Base-by-base conservation (phyloP, 2,113 vertebrate species). In the Thalassarche chlororhynchos region DNA sequence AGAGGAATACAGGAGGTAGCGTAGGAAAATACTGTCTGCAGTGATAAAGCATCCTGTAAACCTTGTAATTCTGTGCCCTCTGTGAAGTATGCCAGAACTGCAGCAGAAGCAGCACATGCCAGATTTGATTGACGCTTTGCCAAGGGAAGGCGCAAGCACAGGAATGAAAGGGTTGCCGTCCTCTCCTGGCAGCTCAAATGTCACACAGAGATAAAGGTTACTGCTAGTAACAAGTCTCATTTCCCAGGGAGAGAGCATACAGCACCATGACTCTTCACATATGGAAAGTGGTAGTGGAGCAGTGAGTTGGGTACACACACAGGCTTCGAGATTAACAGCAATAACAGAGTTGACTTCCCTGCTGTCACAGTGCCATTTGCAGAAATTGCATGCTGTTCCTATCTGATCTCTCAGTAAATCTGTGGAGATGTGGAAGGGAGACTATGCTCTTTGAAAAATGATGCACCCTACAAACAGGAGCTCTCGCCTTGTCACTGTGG, bases 21-120 rank as follows among this genome's bases (percentile, higher is more conserved):
- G 36, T 12, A 90, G 70, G 72, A 82, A 95, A 92, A 92, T 46
- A 66, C 34, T 58, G 62, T 87, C 86, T 96, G 90, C 78, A 91
- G 69, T 58, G 83, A 71, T 84, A 82, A 90, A 94, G 77, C 88
- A 91, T 66, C 74, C 87, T 83, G 42, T 78, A 97, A 93, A 95
- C 87, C 70, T 80, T 94, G 81, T 95, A 77, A 90, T 91, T 77
- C 84, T 61, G 49, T 64, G 66, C 66, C 40, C 95, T 49, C 83
- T 70, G 68, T 84, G 84, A 93, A 81, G 89, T 49, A 40, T 49
- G 65, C 66, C 90, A 88, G 68, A 76, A 42, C 66, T 5, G 4
- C 85, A 64, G 89, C 81, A 84, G 77, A 52, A 82, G 87, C 7
- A 89, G 74, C 54, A 46, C 26, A 7, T 25, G 79, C 62, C 79